Conservation (phyloP, 1,140 invertebrate species). For the Tetramorium alpestre region DNA sequence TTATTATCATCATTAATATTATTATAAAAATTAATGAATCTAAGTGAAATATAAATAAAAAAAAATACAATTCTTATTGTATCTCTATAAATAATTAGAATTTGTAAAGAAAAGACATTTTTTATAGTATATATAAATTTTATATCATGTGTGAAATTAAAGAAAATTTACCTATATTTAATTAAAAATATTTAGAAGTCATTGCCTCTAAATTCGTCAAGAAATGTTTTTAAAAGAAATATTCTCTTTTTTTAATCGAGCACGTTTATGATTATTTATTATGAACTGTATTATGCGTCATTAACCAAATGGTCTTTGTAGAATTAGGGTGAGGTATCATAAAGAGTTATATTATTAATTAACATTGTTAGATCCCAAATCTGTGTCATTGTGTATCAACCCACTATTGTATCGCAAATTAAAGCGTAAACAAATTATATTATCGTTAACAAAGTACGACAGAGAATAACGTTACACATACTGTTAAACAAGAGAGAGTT, state of each 20-base stretch:
- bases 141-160: neutral
- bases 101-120: neutral
- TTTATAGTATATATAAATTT: neutral
- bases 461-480: constrained; percentile 6
- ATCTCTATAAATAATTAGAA: neutral
- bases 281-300: constrained; percentile 18
- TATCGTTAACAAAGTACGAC: constrained; percentile 22
- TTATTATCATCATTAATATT: neutral
- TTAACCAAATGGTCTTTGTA: constrained; percentile 40
- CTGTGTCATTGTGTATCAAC: constrained; percentile 1
- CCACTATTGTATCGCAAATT: constrained; percentile 27
- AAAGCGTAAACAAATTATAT: constrained; percentile 50
- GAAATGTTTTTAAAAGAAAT: neutral
- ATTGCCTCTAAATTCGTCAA: no score
- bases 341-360: constrained; percentile 26
- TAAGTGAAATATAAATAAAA: neutral
- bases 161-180: no score
- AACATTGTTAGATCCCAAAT: neutral
- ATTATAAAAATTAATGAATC: neutral
- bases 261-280: constrained; percentile 33
- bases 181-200: no score
- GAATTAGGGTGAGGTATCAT: constrained; percentile 18
- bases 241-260: neutral
- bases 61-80: neutral
- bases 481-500: constrained; percentile 18